A percentile compares a stretch with the other conserved stretches of the same genome.
Conservation (phyloP, 2,888 invertebrate genomes). For the Epirrita christyi region DNA sequence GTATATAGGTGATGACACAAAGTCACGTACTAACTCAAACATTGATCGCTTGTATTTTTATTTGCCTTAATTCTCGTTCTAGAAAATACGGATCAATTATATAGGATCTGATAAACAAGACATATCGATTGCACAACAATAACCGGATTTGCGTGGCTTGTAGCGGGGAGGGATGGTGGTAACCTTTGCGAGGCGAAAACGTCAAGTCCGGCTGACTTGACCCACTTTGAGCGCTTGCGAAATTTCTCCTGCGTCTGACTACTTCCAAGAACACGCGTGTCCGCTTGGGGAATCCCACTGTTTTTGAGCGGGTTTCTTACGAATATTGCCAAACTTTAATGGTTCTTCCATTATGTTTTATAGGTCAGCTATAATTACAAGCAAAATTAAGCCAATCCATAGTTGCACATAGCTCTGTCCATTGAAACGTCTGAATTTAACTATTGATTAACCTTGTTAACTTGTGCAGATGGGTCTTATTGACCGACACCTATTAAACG, state of each 20-base stretch:
- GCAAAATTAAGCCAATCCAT: not conserved
- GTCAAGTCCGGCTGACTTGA: conserved; percentile 82
- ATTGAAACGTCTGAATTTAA: conserved; percentile 57
- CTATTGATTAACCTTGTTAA: conserved; percentile 62
- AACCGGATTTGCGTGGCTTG: conserved; percentile 69
- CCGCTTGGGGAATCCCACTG: conserved; percentile 69
- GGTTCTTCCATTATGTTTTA: not conserved
- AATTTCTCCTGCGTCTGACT: conserved; percentile 77
- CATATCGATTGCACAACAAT: conserved; percentile 74
- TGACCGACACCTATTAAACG: conserved; percentile 75
- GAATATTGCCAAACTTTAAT: conserved; percentile 1
- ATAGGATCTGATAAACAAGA: conserved; percentile 75
- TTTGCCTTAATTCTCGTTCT: conserved; percentile 40
- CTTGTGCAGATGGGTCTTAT: conserved; percentile 73
- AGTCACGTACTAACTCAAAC: conserved; percentile 1
- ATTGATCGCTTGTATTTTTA: not conserved
- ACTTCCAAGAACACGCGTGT: conserved; percentile 70
- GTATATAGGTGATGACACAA: conserved; percentile 1
- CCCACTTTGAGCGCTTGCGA: conserved; percentile 77
- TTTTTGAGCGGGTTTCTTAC: not conserved
- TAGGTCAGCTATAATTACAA: not conserved
- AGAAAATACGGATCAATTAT: conserved; percentile 53
- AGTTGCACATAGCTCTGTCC: conserved; percentile 14
- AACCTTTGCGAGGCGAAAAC: conserved; percentile 81
- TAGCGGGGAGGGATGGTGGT: conserved; percentile 56